These are phyloP conservation scores for Crotalus tigris DNA, from an alignment of 2,113 vertebrate species.

Conservation along the genomic window DNA sequence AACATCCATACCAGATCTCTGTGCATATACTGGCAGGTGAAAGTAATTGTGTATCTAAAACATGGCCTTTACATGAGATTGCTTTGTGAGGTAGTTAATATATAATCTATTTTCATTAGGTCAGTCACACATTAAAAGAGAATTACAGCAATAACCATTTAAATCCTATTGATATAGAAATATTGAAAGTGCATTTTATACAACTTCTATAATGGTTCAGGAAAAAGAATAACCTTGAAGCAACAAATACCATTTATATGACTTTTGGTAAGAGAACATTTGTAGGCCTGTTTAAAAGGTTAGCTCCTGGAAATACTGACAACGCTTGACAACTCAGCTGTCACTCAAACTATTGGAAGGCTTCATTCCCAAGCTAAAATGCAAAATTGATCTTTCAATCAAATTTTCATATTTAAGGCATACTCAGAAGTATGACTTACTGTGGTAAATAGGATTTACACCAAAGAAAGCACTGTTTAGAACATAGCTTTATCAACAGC, in stretches of 20 bases:
- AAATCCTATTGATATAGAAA: neutral
- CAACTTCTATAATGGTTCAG: neutral
- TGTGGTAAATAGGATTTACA: neutral
- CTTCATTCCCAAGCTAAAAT: conserved; percentile 24
- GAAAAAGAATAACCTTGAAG: neutral
- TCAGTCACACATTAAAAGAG: neutral
- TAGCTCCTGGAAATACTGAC: conserved; percentile 18
- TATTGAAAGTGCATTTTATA: neutral
- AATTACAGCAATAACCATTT: neutral
- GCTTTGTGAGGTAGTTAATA: neutral
- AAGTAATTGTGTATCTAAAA: neutral
- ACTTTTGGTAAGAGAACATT: neutral
- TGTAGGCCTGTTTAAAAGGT: conserved; percentile 10
- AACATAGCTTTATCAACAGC: neutral
- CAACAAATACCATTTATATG: neutral
- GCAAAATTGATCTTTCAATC: conserved; percentile 3
- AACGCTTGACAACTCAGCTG: conserved; percentile 32
- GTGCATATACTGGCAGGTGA: neutral
- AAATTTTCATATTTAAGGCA: neutral
- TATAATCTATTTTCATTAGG: neutral
- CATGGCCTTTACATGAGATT: neutral
- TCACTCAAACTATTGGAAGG: neutral
- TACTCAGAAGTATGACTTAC: neutral
- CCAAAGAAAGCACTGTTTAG: neutral
- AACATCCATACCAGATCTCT: neutral